phyloP scores from a whole-genome alignment of 2,888 invertebrate species.

The Marasmarcha lunaedactyla region DNA sequence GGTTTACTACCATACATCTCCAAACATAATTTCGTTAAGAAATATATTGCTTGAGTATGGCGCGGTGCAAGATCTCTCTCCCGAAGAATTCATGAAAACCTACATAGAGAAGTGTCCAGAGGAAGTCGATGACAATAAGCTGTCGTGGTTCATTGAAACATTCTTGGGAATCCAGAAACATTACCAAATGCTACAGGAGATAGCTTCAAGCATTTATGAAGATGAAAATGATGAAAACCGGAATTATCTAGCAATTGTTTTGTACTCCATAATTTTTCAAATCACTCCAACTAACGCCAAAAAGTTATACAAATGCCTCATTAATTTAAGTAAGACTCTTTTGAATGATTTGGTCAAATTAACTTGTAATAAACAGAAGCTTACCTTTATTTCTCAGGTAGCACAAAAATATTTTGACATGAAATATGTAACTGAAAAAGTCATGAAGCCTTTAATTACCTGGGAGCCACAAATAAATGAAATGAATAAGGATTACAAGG shows the following conservation, averaged over 20 bases:
- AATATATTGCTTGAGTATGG: conserved; percentile 41
- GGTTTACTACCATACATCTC: conserved; percentile 55
- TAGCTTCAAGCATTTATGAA: conserved; percentile 31
- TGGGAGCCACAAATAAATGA: conserved; percentile 58
- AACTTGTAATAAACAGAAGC: conserved; percentile 50
- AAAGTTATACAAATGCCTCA: conserved; percentile 46
- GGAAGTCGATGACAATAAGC: conserved; percentile 34
- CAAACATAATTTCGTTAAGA: conserved; percentile 44
- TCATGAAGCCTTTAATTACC: conserved; percentile 54
- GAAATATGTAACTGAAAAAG: conserved; percentile 55
- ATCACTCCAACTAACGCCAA: conserved; percentile 34
- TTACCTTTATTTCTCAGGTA: conserved; percentile 50
- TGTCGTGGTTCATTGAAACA: conserved; percentile 48
- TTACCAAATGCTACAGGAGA: conserved; percentile 30
- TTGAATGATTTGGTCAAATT: conserved; percentile 42
- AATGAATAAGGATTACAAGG: conserved; percentile 43
- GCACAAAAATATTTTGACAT: conserved; percentile 60
- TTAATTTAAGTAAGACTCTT: conserved; percentile 47
- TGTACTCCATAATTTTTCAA: conserved; percentile 42
- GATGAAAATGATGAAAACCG: conserved; percentile 38
- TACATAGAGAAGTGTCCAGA: conserved; percentile 50
- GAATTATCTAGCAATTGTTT: conserved; percentile 41
- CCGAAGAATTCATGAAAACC: conserved; percentile 47
- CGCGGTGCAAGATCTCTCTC: conserved; percentile 29
- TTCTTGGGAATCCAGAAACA: conserved; percentile 49